phyloP scores from a whole-genome alignment of 2,113 vertebrate species.

The Plotosus lineatus region DNA sequence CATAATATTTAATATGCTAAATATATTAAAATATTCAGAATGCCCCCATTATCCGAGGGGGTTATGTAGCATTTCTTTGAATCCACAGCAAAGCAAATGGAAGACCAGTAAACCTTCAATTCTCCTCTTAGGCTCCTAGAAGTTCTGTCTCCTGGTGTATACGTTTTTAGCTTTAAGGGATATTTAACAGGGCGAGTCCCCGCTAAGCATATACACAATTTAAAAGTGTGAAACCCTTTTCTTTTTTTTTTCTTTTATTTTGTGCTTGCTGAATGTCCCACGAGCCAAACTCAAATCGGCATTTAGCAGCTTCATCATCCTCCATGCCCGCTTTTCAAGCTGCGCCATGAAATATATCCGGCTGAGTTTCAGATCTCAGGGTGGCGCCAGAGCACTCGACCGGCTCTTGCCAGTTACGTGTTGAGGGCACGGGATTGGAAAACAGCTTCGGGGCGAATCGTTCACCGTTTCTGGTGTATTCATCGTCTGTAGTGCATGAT shows the following conservation, averaged over 20 bases:
- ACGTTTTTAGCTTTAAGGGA: neutral
- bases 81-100: no score
- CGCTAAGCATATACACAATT: neutral
- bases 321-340: conserved; percentile 62
- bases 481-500: conserved; percentile 37
- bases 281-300: conserved; percentile 67
- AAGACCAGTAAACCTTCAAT: no score
- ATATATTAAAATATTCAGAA: no score
- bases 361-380: neutral
- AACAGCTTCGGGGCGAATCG: neutral
- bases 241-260: neutral
- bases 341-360: conserved; percentile 65
- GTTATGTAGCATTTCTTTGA: no score
- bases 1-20: no score
- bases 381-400: neutral
- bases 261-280: conserved; percentile 67
- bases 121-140: no score
- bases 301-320: conserved; percentile 66
- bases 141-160: neutral
- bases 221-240: conserved; percentile 25
- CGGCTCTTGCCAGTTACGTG: neutral
- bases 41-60: no score
- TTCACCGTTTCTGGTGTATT: conserved; percentile 57
- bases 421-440: neutral
- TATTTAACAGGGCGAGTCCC: neutral